Base-by-base conservation (phyloP, 2,113 vertebrate genomes). In the Mixornis gularis region DNA sequence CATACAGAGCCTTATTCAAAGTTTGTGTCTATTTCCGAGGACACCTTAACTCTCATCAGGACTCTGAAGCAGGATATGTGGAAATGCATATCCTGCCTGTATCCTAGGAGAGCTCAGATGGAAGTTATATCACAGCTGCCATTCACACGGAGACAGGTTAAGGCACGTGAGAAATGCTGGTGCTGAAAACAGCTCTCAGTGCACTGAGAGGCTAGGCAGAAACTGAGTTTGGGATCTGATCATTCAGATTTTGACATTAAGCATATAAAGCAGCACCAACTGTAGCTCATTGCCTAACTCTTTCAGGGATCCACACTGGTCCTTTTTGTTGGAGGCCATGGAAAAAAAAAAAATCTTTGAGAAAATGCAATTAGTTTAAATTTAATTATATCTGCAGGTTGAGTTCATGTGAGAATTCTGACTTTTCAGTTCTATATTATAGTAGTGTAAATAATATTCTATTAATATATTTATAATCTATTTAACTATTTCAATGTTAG, bases 41-140 rank as follows among this genome's bases (percentile, higher is more conserved):
- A 36, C 13, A 25, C 5, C 14, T n/a, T 15, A 70, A 20, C 2
- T 7, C 5, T 5, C 8, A 0, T 51, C 34, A 25, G 26, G 12
- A 5, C 22, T 89, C 30, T 73, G 24, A 58, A 77, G 41, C 44
- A 29, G 51, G 7, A 0, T 4, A 7, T 19, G 40, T 84, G 65
- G 30, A 84, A 79, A 10, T 18, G 16, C 3, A 56, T 10, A 10
- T 53, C 1, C 1, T 51, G 72, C 29, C 56, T 38, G 29, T 51
- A 10, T 9, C 40, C 34, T 17, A 22, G 52, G 36, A 68, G 32
- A 49, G 43, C 22, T 79, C 17, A 43, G 24, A 16, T 17, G 22
- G 59, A 66, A 36, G 18, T 21, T 27, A 20, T 0, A 2, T 44
- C 46, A 25, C 74, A 66, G 34, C 62, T 81, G 16, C 32, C 22